phyloP scores from a whole-genome alignment of 2,113 vertebrate species.

The Ornithorhynchus anatinus region DNA sequence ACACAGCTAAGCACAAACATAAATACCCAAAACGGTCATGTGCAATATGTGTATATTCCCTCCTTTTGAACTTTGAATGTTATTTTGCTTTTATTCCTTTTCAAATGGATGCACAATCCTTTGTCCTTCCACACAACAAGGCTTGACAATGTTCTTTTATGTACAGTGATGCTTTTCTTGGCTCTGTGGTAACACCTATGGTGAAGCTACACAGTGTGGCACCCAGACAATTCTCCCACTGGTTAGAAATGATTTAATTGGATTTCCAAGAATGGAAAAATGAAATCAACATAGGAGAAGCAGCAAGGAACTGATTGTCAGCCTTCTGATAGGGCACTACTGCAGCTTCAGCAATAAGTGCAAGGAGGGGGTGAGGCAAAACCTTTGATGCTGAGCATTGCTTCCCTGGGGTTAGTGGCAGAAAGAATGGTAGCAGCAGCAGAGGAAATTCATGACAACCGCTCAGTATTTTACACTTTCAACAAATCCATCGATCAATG shows the following conservation, averaged over 20 bases:
- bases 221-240: slow-evolving; percentile 26
- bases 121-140: not conserved
- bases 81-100: too few relatives aligned
- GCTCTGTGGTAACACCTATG: slow-evolving; percentile 15
- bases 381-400: not conserved
- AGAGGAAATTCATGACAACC: not conserved
- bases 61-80: too few relatives aligned
- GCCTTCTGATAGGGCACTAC: slow-evolving; percentile 1
- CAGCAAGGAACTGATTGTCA: slow-evolving; percentile 43
- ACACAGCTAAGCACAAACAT: too few relatives aligned
- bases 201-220: slow-evolving; percentile 24
- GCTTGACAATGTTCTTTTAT: not conserved
- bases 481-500: too few relatives aligned
- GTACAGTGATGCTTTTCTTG: slow-evolving; percentile 7
- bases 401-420: not conserved
- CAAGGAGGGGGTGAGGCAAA: not conserved
- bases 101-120: not conserved
- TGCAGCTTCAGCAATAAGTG: not conserved
- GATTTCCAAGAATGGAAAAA: slow-evolving; percentile 41
- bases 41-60: too few relatives aligned
- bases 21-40: too few relatives aligned
- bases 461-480: too few relatives aligned
- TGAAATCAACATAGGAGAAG: slow-evolving; percentile 22
- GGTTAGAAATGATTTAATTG: slow-evolving; percentile 53
- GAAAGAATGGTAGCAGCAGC: too few relatives aligned